phyloP scores from a whole-genome alignment of 35 echinoderm and acorn worm species.

The Apostichopus japonicus region DNA sequence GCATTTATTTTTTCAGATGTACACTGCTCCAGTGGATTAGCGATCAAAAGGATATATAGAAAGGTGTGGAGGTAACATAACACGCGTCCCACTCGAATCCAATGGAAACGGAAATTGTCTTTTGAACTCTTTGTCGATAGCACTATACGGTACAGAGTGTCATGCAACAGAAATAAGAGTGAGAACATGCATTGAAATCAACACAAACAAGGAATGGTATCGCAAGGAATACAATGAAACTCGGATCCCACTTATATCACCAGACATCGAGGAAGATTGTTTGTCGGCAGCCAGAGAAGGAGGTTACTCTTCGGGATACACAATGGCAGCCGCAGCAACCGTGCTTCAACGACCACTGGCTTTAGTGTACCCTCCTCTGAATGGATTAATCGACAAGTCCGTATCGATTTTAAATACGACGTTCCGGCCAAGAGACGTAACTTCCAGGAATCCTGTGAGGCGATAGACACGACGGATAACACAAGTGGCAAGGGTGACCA shows the following conservation, averaged over 20 bases:
- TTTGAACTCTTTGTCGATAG: constrained; percentile 37
- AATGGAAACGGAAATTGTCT: constrained; percentile 31
- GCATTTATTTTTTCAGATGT: no score
- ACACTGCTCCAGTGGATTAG: no score
- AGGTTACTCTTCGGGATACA: constrained; percentile 50
- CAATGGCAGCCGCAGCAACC: constrained; percentile 44
- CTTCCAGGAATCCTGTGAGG: no score
- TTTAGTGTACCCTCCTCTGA: constrained; percentile 22
- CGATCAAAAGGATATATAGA: no score
- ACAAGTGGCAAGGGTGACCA: no score
- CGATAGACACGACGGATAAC: no score
- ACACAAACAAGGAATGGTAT: neutral
- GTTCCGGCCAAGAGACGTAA: neutral
- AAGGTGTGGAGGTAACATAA: no score
- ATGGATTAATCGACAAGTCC: constrained; percentile 18
- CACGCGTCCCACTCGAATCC: no score
- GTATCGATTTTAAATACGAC: constrained; percentile 10
- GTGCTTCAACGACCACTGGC: neutral
- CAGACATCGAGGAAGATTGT: neutral
- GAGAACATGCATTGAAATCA: constrained; percentile 24
- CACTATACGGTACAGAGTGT: constrained; percentile 1
- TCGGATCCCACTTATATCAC: neutral
- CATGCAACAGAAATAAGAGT: constrained; percentile 23
- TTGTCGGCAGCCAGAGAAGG: neutral
- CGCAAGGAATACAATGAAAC: neutral